Base-by-base conservation (phyloP, 2,888 invertebrate genomes). In the Augochlorella aurata region DNA sequence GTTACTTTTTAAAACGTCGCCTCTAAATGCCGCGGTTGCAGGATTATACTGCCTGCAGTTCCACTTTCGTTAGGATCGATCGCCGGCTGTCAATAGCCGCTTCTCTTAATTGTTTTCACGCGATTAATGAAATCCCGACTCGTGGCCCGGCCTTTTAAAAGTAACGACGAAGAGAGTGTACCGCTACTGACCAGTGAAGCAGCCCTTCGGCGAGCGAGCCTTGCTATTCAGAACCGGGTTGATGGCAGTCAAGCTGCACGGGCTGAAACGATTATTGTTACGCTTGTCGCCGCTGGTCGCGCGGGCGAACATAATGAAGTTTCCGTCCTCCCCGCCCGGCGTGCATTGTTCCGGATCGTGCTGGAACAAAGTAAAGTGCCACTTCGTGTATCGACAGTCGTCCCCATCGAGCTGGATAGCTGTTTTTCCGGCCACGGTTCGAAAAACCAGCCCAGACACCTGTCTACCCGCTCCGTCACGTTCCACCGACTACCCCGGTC, bases 271-370 rank as follows among this genome's bases (percentile, higher is more conserved):
- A 94, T 99, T 99, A 94, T 99, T 99, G 95, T 99, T 99, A 93
- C 97, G 97, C 92, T 98, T 97, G 94, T 99, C 99, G 63, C 99
- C 99, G 90, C 98, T 98, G 75, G 99, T 99, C 52, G 99, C 99
- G 86, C 99, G 96, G 38, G 99, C 98, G 94, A 99, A 99, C 99
- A 99, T 99, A 92, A 99, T 99, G 94, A 97, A 99, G 95, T 99
- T 99, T 65, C 99, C 99, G 93, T 98, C 98, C 92, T 98, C 98
- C 24, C 97, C 98, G 78, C 98, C 98, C 7, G 99, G 99, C 0
- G 98, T 98, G 94, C 97, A 99, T 92, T 96, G 96, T 94, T 98
- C 98, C 0, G 98, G 98, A 94, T 99, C 99, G 93, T 99, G 99
- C 98, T 98, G 94, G 77, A 83, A 90, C 85, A 89, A 86, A 87